phyloP scores from a whole-genome alignment of 2,888 invertebrate species.

The Eristalis arbustorum region DNA sequence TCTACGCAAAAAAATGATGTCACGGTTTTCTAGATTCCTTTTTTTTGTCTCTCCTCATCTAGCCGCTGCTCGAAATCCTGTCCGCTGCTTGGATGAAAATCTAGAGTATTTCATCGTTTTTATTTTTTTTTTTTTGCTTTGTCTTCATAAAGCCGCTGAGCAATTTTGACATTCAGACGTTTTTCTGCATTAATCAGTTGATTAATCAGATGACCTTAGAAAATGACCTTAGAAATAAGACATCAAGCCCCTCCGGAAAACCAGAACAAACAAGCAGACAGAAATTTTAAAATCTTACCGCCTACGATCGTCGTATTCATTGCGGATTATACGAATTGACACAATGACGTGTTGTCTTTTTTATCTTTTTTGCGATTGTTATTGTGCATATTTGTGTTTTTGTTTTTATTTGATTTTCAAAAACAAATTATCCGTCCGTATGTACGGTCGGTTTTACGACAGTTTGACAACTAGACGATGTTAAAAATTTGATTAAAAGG shows the following conservation, averaged over 20 bases:
- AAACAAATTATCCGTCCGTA: not conserved
- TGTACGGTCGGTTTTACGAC: not conserved
- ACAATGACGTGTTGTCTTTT: not conserved
- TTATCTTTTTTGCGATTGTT: not conserved
- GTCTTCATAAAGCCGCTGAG: not conserved
- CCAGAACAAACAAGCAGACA: not conserved
- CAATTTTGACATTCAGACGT: not conserved
- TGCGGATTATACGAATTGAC: not conserved
- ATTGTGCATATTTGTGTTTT: not conserved
- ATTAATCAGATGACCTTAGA: constrained; percentile 51
- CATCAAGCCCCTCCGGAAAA: not conserved
- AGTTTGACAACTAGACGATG: not conserved
- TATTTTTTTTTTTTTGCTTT: no score
- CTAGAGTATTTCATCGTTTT: not conserved
- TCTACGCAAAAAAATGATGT: constrained; percentile 26
- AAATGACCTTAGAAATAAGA: constrained; percentile 47
- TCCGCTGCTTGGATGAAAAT: not conserved
- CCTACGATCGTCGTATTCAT: not conserved
- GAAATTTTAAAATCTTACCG: not conserved
- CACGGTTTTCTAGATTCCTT: not conserved
- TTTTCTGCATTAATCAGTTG: constrained; percentile 42
- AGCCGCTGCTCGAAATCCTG: not conserved
- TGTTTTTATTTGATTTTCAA: not conserved
- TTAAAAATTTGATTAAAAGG: not conserved
- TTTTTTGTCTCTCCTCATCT: not conserved